Base-by-base conservation (phyloP, 1,140 invertebrate genomes). In the Euwallacea similis region DNA sequence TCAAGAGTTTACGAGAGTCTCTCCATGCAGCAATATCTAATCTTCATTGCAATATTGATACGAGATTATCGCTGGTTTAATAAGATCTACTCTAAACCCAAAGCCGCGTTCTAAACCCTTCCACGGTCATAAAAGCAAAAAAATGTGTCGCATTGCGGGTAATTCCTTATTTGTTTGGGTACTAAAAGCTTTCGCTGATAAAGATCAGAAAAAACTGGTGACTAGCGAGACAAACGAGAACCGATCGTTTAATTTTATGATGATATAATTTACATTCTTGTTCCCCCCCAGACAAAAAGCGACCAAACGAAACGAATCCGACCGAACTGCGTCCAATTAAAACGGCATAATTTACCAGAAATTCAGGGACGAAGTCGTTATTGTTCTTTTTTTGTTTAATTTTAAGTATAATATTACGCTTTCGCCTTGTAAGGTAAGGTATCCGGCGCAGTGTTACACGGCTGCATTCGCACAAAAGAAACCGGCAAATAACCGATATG, bases 401-500 rank as follows among this genome's bases (percentile, higher is more conserved):
- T 42, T 42, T 41, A 60, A 41, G 41, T 50, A 64, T 16, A 46
- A 47, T 21, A 50, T 42, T 69, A 69, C 54, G 43, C 43, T 53
- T 60, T 43, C 10, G 44, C 44, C 44, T 16, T 58, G 55, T 58
- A 58, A 15, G 55, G 65, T 58, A 67, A 15, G 65, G 65, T 53
- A 67, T 67, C 65, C 55, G n/a, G 42, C 50, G 43, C 43, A 61
- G 46, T 46, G 58, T 68, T 66, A 55, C 50, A 42, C 62, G 42
- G 16, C 43, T 64, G 47, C 65, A 58, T 74, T 71, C 68, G 65
- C 65, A 69, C 69, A 70, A 71, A 74, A 74, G 65, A 54, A 71
- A 71, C 73, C 73, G 65, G 73, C 73, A 74, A 74, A 74, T 74
- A 74, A 74, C 63, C 63, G 65, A 71, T 74, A 71, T 68, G 70